phyloP scores from a whole-genome alignment of 2,113 vertebrate genomes.

The Calonectris borealis region DNA sequence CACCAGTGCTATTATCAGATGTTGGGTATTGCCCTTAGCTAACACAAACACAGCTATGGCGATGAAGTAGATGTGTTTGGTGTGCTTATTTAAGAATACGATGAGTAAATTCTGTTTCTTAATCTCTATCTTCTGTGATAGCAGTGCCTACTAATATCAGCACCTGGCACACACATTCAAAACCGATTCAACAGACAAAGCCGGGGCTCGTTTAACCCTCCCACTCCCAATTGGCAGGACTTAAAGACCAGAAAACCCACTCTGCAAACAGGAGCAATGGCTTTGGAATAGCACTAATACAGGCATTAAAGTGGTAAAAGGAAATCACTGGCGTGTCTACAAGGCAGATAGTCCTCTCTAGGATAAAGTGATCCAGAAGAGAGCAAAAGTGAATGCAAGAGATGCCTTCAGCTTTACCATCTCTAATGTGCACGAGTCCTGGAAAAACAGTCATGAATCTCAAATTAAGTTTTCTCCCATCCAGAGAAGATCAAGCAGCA shows the following conservation, averaged over 20 bases:
- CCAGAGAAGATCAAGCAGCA: neutral
- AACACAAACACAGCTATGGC: neutral
- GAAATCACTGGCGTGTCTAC: neutral
- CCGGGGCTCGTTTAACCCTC: neutral
- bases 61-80: neutral
- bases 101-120: neutral
- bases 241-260: neutral
- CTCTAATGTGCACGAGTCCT: fast-evolving
- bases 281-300: neutral
- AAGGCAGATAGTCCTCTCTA: neutral
- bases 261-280: neutral
- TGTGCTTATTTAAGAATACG: neutral
- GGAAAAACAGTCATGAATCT: neutral
- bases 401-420: neutral
- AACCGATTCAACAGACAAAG: neutral
- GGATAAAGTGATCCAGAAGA: neutral
- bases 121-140: neutral
- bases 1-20: neutral
- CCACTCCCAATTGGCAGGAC: neutral
- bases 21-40: neutral
- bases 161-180: neutral
- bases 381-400: neutral
- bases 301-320: neutral
- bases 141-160: neutral
- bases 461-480: neutral